Evolutionary conservation across 2,797 vertebrate genomes (phyloP), one percentile per base, ranked within the genome.

Genomic region (Zalophus californianus): DNA sequence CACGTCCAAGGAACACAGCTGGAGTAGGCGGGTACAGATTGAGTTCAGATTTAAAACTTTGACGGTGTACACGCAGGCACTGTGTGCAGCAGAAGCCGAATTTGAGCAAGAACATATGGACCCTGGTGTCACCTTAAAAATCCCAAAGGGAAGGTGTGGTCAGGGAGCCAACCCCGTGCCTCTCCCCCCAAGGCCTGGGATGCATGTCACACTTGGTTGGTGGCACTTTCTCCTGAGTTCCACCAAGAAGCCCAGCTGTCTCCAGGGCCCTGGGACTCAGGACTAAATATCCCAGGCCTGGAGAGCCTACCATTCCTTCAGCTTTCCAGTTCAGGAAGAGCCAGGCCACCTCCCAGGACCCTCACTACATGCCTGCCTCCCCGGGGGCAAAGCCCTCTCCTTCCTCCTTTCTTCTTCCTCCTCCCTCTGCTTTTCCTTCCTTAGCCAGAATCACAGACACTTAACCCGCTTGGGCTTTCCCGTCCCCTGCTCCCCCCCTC

Each of bases 161-260:
- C 32, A 48, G 44, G 72, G 41, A 68, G 3, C 18, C n/a, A n/a
- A 9, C 21, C 18, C 48, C 3, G 6, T 7, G 23, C 20, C 54
- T 48, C 52, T 25, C 54, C 21, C 41, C 27, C 82, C n/a, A 13
- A 58, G 11, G 62, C 13, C 66, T 2, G 15, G 56, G 64, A 56
- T 13, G 7, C 32, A 13, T 0, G 1, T 4, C 0, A 16, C 54
- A 27, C 3, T 0, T 7, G 21, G 21, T 35, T 13, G 27, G 12
- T 2, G 18, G 58, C 32, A 29, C 38, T 27, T 29, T 66, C 29
- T 68, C 48, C n/a, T 1, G n/a, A 64, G 54, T 32, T 48, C 48
- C 44, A 21, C 44, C n/a, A 8, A 3, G 50, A 84, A 2, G 23
- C 25, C 62, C 80, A 56, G 7, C 58, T 32, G 2, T 3, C 29